Base-by-base conservation (phyloP, 1,140 invertebrate species). In the Linepithema humile region DNA sequence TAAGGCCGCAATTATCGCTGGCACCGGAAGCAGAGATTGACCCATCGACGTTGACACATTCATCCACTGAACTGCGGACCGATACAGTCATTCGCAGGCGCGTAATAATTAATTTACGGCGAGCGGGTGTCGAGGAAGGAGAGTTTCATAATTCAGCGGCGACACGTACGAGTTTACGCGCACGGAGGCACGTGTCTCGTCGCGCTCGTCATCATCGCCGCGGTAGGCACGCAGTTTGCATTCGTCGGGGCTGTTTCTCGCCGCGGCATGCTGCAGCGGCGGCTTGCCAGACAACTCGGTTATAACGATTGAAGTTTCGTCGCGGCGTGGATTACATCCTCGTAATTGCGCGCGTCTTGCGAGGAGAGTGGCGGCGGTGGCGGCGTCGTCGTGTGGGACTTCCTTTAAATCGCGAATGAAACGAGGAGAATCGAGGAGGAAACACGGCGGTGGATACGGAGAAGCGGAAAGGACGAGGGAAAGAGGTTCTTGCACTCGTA, bases 231-330 rank as follows among this genome's bases (percentile, higher is more conserved):
- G 69, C 70, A 62, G 70, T 77, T 40, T 67, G 84, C 82, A 90
- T 90, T 89, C 88, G 84, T 90, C 83, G 84, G 60, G 82, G 83
- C 83, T 89, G 88, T 85, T 85, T 89, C 73, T 77, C 83, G 88
- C n/a, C 87, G 85, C 85, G 86, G 80, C 65, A 75, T 72, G 80
- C n/a, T 17, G 26, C 45, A 38, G 62, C 23, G 48, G 69, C 59
- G 82, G 80, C 74, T 84, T 84, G 88, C 77, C 82, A 88, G 88
- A 89, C 89, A 91, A 91, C 87, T 91, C 88, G 84, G 86, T 91
- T 90, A 89, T 91, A 91, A 91, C 90, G 90, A 91, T 91, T 90
- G 87, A 91, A 91, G 91, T 91, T 91, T 89, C 84, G 78, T 83
- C 84, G 72, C 85, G 55, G 65, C 86, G 67, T 88, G 67, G 87